Conservation (phyloP, 2,888 invertebrate genomes). For the Drosophila sordidula region DNA sequence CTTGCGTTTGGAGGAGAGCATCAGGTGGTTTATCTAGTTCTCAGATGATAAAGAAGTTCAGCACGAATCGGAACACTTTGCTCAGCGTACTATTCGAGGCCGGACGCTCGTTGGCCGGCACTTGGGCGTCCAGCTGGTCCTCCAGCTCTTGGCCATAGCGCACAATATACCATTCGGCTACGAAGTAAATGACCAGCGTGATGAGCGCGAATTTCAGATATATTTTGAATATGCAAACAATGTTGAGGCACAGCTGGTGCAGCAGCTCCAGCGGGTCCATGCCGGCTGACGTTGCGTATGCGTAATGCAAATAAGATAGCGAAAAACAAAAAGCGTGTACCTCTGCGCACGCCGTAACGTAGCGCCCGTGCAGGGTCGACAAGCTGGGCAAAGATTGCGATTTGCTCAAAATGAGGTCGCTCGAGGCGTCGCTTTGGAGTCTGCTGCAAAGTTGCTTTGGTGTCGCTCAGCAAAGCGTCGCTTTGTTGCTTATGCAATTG, state of each 20-base stretch:
- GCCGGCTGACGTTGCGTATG: conserved; percentile 50
- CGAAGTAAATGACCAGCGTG: conserved; percentile 76
- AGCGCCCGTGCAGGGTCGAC: conserved; percentile 35
- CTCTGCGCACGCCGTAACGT: neutral
- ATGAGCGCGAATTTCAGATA: conserved; percentile 82
- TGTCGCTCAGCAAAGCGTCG: conserved; percentile 23
- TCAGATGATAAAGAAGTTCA: conserved; percentile 72
- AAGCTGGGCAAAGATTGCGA: conserved; percentile 59
- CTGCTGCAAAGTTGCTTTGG: conserved; percentile 4
- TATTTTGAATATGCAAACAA: conserved; percentile 78
- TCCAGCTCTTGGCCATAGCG: conserved; percentile 75
- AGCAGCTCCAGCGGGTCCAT: conserved; percentile 67
- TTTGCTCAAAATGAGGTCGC: conserved; percentile 70
- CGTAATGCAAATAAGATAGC: conserved; percentile 35
- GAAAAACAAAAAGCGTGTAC: neutral
- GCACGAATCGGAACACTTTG: conserved; percentile 65
- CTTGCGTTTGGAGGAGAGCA: conserved; percentile 16
- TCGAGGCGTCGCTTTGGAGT: conserved; percentile 37
- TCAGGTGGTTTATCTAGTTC: conserved; percentile 7
- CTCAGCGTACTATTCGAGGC: conserved; percentile 67
- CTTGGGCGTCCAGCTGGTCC: conserved; percentile 61
- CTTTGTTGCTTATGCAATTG: conserved; percentile 60
- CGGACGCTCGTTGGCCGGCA: conserved; percentile 41
- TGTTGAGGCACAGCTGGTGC: conserved; percentile 55
- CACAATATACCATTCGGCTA: conserved; percentile 82